These are phyloP conservation scores for Procambarus virginalis DNA, from an alignment of 1,140 invertebrate species.

Conservation along the genomic window DNA sequence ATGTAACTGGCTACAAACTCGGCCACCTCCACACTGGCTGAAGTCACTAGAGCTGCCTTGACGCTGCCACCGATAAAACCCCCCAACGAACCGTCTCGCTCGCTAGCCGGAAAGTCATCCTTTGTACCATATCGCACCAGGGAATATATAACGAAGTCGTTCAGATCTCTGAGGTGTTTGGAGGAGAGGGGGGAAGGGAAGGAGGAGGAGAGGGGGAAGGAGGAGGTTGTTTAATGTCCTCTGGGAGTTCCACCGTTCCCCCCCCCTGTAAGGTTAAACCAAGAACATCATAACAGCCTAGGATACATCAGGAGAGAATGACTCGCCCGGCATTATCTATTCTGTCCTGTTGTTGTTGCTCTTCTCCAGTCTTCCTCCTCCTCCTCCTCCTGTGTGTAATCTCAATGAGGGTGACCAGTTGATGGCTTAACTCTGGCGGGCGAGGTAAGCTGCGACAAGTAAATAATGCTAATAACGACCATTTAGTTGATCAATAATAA, in stretches of 20 bases:
- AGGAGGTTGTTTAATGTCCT: not conserved
- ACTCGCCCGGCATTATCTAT: not conserved
- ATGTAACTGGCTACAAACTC: too few relatives aligned
- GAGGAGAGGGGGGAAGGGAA: too few relatives aligned
- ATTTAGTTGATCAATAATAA: not conserved
- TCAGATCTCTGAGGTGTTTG: too few relatives aligned
- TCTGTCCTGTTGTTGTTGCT: not conserved
- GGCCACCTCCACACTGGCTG: too few relatives aligned
- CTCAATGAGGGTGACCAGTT: not conserved
- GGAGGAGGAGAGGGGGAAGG: too few relatives aligned
- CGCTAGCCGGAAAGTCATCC: too few relatives aligned
- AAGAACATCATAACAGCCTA: not conserved
- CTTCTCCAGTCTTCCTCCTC: not conserved
- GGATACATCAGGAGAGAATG: constrained; percentile 2
- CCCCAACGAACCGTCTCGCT: too few relatives aligned
- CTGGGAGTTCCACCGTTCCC: not conserved
- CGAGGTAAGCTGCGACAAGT: not conserved
- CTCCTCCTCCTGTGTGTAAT: not conserved
- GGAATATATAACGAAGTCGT: too few relatives aligned
- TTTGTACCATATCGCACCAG: too few relatives aligned
- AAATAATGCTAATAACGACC: not conserved
- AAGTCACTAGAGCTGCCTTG: too few relatives aligned
- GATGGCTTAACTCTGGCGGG: too few relatives aligned
- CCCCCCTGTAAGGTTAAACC: not conserved
- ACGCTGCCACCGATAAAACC: too few relatives aligned